Evolutionary conservation across 2,113 vertebrate species (phyloP).

Genomic region (Ceyx cyanopectus): DNA sequence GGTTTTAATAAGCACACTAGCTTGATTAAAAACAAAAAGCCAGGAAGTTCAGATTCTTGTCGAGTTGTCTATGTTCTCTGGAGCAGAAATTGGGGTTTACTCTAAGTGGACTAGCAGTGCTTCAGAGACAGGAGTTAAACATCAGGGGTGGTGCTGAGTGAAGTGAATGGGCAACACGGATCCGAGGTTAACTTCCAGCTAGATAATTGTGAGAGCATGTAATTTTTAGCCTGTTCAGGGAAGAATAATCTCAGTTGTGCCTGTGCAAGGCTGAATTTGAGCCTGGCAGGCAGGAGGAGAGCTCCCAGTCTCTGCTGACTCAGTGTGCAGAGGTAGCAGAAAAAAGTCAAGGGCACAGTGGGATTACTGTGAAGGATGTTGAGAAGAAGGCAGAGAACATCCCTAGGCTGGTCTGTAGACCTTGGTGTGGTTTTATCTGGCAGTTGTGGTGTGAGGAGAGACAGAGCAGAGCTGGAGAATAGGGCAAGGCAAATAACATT

Average conservation of each 20-base stretch:
- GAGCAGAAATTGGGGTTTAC: neutral
- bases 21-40: neutral
- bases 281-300: neutral
- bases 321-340: neutral
- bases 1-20: conserved; percentile 9
- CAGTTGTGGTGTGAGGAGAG: neutral
- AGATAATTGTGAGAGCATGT: accelerated
- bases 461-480: neutral
- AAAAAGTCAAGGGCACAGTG: neutral
- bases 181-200: neutral
- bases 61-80: neutral
- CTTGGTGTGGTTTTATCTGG: neutral
- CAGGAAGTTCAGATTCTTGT: neutral
- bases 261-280: neutral
- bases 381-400: neutral
- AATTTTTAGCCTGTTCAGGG: neutral
- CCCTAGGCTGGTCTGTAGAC: accelerated
- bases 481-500: neutral
- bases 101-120: neutral
- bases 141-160: neutral
- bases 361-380: neutral
- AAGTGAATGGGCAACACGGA: neutral
- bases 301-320: neutral
- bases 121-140: neutral
- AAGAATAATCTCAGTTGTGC: neutral